Evolutionary conservation across 2,888 invertebrate genomes (phyloP), one percentile per base, ranked within the genome.

Genomic region (Mesopsocus fuscifrons): DNA sequence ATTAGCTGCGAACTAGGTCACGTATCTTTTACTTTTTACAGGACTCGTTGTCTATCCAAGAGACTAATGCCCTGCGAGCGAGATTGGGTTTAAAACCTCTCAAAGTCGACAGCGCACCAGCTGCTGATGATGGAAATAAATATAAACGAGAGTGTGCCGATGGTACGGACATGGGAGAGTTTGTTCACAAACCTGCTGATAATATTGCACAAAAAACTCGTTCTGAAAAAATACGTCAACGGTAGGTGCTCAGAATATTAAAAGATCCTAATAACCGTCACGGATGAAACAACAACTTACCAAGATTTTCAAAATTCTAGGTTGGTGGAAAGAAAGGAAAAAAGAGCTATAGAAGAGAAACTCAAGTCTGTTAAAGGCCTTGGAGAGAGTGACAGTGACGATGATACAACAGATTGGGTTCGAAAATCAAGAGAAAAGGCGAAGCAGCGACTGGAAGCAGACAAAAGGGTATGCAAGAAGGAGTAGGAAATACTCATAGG

Each of bases 51-150:
- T 85, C 87, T 1, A 69, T 89, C 40, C 77, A 78, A 42, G 87
- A 84, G 53, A 87, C 85, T 3, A 94, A 94, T 62, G 81, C 78
- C 50, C 63, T 98, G 9, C 69, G 97, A 53, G 85, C 85, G 2
- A 91, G 92, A 59, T 69, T 98, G 18, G 97, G 97, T 1, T 65
- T 97, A 26, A 92, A 91, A 57, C 97, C 95, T 0, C 64, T 97
- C 3, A 82, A 91, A 53, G 63, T 80, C 1, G 66, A 68, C 11
- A 54, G 52, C 16, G 53, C 53, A 6, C 51, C 54, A 18, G 62
- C 53, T 55, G 45, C 11, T 13, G 22, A n/a, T 45, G 17, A 43
- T 35, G 40, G 47, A 43, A 6, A 26, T 9, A 46, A 46, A 42
- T 41, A 43, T 38, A 41, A 42, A 31, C 31, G 15, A 11, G 42